phyloP scores from a whole-genome alignment of 2,888 invertebrate genomes.

The Cecidostiba fungosa region DNA sequence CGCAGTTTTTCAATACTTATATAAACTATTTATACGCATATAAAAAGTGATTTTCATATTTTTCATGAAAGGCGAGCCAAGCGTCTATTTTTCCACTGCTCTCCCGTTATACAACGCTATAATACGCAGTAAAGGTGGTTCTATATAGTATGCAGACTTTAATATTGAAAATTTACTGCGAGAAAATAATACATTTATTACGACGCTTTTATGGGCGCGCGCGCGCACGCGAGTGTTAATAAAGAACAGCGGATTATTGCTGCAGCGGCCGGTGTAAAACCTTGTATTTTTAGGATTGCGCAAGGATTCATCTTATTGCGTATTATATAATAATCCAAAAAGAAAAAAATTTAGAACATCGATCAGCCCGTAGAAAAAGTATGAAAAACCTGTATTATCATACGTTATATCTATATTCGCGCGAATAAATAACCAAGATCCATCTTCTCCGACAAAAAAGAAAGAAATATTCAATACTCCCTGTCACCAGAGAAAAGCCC shows the following conservation, averaged over 20 bases:
- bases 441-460: neutral
- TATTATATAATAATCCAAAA: neutral
- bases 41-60: neutral
- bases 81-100: too few relatives aligned
- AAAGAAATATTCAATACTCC: neutral
- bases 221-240: neutral
- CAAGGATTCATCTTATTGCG: neutral
- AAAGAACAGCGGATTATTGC: neutral
- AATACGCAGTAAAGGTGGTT: too few relatives aligned
- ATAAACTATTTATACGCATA: neutral
- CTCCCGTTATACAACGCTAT: too few relatives aligned
- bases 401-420: too few relatives aligned
- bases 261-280: neutral
- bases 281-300: neutral
- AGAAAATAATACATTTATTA: constrained; percentile 17
- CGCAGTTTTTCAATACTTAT: too few relatives aligned
- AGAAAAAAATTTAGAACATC: too few relatives aligned
- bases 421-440: neutral
- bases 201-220: neutral
- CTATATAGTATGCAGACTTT: neutral
- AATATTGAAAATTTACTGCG: neutral
- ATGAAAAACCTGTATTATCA: too few relatives aligned
- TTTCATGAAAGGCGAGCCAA: neutral
- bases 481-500: neutral
- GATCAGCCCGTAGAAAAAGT: too few relatives aligned